Evolutionary conservation across 2,888 invertebrate genomes (phyloP), one percentile per base, ranked within the genome.

Genomic region (Tinea pellionella): DNA sequence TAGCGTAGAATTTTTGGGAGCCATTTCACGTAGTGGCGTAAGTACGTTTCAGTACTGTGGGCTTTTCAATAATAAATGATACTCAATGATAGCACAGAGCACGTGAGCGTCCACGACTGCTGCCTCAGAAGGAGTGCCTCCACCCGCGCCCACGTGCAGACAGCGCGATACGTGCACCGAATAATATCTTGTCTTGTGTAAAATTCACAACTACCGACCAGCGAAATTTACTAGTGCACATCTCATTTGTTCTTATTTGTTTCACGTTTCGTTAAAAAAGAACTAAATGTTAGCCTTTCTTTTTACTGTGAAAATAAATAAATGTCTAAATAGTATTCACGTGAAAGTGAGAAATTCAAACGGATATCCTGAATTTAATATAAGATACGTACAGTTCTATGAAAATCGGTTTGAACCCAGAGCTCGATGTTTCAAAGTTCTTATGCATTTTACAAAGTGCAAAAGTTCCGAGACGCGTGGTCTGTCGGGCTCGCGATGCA

Each of bases 141-240:
- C 70, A 66, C 68, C 68, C 70, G 69, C 69, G 67, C 66, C 66
- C 70, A 69, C 68, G 75, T 75, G 81, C 81, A 81, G 81, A 83
- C 82, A 81, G 77, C 72, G 72, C 64, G 65, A 71, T 84, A 86
- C 86, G 86, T 86, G 86, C 82, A 71, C 80, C 73, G 86, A 80
- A 87, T 87, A 87, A 80, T 83, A 80, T 82, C 77, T 72, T 69
- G 68, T 71, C 73, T 78, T 72, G 78, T 84, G 75, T 80, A 81
- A 85, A 84, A 86, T 86, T 86, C 82, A 82, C 85, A 80, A 82
- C 82, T 81, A 80, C 79, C 78, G 80, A 71, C 75, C 71, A 70
- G 75, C 77, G 71, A 79, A 83, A 82, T 84, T 84, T 80, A 77
- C 81, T 77, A 72, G 72, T 77, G 75, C 76, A 71, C 80, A 81